Conservation (phyloP, 2,888 invertebrate species). For the Coenonympha glycerion region DNA sequence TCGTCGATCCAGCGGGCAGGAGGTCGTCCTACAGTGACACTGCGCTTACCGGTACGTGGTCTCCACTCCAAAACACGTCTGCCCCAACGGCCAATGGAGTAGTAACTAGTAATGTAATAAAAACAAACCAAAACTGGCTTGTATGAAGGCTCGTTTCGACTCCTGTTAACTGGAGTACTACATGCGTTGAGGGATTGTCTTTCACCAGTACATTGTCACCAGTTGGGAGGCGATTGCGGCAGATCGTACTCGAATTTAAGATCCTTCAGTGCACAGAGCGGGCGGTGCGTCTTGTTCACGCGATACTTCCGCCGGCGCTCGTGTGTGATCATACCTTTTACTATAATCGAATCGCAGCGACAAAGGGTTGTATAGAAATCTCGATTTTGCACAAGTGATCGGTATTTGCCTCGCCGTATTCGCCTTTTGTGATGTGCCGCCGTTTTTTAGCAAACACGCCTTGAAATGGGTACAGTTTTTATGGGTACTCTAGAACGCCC, state of each 20-base stretch:
- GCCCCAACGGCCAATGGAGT: no score
- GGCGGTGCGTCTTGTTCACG: slow-evolving; percentile 73
- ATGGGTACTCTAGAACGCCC: slow-evolving; percentile 21
- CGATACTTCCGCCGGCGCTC: slow-evolving; percentile 73
- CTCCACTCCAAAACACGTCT: no score
- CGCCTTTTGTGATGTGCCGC: slow-evolving; percentile 54
- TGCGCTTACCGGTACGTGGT: no score
- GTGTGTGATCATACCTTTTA: slow-evolving; percentile 69
- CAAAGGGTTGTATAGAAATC: slow-evolving; percentile 73
- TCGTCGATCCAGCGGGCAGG: no score
- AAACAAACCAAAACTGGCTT: no score
- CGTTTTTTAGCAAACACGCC: slow-evolving; percentile 51
- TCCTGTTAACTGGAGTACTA: no score
- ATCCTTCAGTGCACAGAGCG: slow-evolving; percentile 51
- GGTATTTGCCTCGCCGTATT: slow-evolving; percentile 66
- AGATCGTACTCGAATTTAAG: slow-evolving; percentile 27
- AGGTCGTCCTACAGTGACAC: no score
- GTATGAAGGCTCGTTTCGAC: no score
- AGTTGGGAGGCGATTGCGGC: slow-evolving; percentile 43
- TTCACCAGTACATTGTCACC: slow-evolving; percentile 46
- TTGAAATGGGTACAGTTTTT: slow-evolving; percentile 41
- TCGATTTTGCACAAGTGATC: slow-evolving; percentile 66
- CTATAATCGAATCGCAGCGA: slow-evolving; percentile 72
- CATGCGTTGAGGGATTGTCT: no score
- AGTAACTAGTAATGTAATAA: no score